Base-by-base conservation (phyloP, 2,888 invertebrate genomes). In the Drosophila rellima region DNA sequence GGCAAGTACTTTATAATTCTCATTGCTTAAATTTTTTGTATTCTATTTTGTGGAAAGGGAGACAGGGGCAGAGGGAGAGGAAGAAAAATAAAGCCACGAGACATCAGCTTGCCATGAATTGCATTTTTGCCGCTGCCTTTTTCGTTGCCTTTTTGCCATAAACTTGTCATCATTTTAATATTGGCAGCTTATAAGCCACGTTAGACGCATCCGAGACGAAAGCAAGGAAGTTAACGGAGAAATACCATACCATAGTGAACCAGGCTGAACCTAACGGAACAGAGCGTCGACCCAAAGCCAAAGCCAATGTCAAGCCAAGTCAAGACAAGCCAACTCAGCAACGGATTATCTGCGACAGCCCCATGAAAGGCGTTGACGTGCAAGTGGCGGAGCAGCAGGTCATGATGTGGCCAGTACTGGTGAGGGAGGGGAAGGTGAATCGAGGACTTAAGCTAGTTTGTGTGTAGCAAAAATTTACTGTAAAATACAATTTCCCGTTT, bases 251-350 rank as follows among this genome's bases (percentile, higher is more conserved):
- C 47, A 47, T 37, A 47, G n/a, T 18, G 35, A 13, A 17, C 47
- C n/a, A 47, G 35, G 23, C 26, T 31, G 42, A 33, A 55, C 29
- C 8, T 17, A 54, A 54, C 11, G 47, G 33, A 18, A 50, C 52
- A 57, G 65, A 59, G 54, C 63, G 67, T 40, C 76, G 82, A 82
- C 64, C 81, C 70, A 88, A 88, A 84, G 87, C 81, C 70, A 88
- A 88, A 84, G 87, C 89, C 89, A 87, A 85, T 89, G 89, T 89
- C 89, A 85, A 74, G 85, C 88, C 82, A 84, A 87, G 85, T 87
- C 85, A 89, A 89, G 85, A 88, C 84, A 89, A 89, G 85, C 85
- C 74, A 85, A 89, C 89, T 85, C 88, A 89, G 89, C 89, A 89
- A 51, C 74, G 85, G 85, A 85, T 85, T 85, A 85, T 89, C 85